Evolutionary conservation across 2,797 vertebrate species (phyloP), one percentile per base, ranked within the genome.

Genomic region (Balearica regulorum): DNA sequence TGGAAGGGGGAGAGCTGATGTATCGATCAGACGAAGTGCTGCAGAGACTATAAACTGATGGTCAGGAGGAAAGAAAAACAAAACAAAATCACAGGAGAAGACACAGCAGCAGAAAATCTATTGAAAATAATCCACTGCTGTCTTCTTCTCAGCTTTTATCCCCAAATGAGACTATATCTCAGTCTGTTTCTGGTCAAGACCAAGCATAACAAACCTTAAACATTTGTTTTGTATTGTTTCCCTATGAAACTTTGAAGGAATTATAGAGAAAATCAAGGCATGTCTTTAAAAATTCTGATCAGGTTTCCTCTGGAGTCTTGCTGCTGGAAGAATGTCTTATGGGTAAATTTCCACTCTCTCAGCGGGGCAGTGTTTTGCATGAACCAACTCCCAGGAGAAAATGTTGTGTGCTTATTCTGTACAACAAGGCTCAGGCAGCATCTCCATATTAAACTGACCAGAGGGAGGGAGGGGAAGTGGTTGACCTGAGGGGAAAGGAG

Each of bases 261-360:
- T 97, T 93, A 85, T 33, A 96, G 84, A 96, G 53, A 96, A 90
- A 94, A 97, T 96, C 90, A 81, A 73, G 55, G 82, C 69, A 90
- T 25, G 91, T 95, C 94, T 97, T 98, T 98, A 98, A 97, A 96
- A 97, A 98, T 98, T 98, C 98, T 90, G 97, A 90, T 98, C 98
- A 98, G 98, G 98, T 98, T 98, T 97, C 95, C 91, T 94, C 94
- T 90, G 97, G 98, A 97, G 98, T 96, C 97, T 98, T 97, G 97
- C 98, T 98, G 98, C 98, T 98, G 97, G 97, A 98, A 98, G 98
- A 98, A 98, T 98, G 98, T 98, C 98, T 98, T 98, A 97, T 98
- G 99, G 98, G 98, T 99, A 99, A 99, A 99, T 99, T 99, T 99
- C 99, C 98, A 99, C 98, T 99, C 98, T 98, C 98, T 99, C 98